Conservation (phyloP, 1,140 invertebrate genomes). For the Drosophila nigromelanica region DNA sequence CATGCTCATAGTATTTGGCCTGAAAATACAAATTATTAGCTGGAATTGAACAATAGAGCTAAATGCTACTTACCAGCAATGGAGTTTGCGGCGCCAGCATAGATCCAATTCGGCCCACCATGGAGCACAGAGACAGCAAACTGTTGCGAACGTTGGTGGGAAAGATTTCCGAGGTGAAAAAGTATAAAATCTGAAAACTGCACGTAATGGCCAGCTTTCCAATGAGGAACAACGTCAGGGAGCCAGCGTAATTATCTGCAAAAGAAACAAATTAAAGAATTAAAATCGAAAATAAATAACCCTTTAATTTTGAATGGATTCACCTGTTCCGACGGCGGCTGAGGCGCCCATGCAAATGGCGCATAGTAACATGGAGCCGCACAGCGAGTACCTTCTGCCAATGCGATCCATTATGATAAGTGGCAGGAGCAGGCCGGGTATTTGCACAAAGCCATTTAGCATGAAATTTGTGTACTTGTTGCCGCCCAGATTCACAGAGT, state of each 20-base stretch:
- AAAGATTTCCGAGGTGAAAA: conserved; percentile 89
- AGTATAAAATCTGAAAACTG: conserved; percentile 88
- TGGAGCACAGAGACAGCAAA: conserved; percentile 87
- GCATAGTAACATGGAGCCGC: conserved; percentile 86
- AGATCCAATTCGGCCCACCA: conserved; percentile 88
- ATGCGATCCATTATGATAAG: conserved; percentile 87
- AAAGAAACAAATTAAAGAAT: conserved; percentile 1
- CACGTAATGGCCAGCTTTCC: conserved; percentile 91
- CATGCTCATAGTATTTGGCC: conserved; percentile 83
- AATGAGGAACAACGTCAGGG: conserved; percentile 87
- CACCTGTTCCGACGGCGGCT: conserved; percentile 58
- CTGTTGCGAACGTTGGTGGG: conserved; percentile 88
- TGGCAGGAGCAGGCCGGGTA: conserved; percentile 88
- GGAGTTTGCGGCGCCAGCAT: conserved; percentile 88
- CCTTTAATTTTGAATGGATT: not conserved
- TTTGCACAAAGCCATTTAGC: conserved; percentile 88
- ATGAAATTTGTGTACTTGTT: conserved; percentile 90
- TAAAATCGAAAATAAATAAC: not conserved
- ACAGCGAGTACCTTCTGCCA: conserved; percentile 87
- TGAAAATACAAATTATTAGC: conserved; percentile 18
- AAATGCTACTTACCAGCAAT: conserved; percentile 76
- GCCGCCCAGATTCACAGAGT: conserved; percentile 90
- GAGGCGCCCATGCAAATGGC: conserved; percentile 84
- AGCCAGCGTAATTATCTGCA: conserved; percentile 76
- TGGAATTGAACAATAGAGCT: not conserved